phyloP scores from a whole-genome alignment of 2,888 invertebrate genomes.

The Andrena flavipes region DNA sequence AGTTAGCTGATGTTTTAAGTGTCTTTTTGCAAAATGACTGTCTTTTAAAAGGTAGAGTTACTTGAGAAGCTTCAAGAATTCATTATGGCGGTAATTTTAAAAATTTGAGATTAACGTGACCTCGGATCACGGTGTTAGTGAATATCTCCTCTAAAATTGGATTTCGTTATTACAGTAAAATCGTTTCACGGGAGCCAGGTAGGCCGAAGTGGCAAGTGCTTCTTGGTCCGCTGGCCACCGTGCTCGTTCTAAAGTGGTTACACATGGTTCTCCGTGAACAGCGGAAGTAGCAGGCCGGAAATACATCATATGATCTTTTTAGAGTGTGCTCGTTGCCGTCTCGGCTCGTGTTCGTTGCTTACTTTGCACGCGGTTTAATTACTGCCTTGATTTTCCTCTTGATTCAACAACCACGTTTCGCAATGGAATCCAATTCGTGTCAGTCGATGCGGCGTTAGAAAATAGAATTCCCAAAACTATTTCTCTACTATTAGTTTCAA shows the following conservation, averaged over 20 bases:
- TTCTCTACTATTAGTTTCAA: slow-evolving; percentile 8
- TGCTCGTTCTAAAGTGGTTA: slow-evolving; percentile 55
- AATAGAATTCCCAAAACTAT: background rate
- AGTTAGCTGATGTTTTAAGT: too few species aligned
- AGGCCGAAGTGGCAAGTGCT: slow-evolving; percentile 38
- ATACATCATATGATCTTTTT: slow-evolving; percentile 65
- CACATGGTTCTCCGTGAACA: slow-evolving; percentile 59
- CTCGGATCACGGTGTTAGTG: too few species aligned
- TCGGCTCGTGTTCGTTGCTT: background rate
- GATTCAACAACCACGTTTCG: background rate
- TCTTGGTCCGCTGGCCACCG: slow-evolving; percentile 58
- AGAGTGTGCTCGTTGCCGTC: slow-evolving; percentile 28
- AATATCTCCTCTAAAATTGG: background rate
- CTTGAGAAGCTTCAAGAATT: too few species aligned
- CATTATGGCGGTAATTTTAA: too few species aligned
- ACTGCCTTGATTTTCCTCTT: background rate
- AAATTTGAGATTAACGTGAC: too few species aligned
- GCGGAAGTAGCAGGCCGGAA: slow-evolving; percentile 71
- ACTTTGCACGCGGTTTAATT: slow-evolving; percentile 13
- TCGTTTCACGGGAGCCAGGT: slow-evolving; percentile 11
- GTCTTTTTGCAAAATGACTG: too few species aligned
- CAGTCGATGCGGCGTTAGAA: background rate
- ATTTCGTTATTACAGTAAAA: slow-evolving; percentile 3
- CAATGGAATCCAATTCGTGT: background rate
- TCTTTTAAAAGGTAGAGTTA: too few species aligned